A percentile compares a stretch with the other conserved stretches of the same genome.
These are phyloP conservation scores for Gastrophysa polygoni DNA, from an alignment of 2,888 invertebrate species.

Conservation along the genomic window DNA sequence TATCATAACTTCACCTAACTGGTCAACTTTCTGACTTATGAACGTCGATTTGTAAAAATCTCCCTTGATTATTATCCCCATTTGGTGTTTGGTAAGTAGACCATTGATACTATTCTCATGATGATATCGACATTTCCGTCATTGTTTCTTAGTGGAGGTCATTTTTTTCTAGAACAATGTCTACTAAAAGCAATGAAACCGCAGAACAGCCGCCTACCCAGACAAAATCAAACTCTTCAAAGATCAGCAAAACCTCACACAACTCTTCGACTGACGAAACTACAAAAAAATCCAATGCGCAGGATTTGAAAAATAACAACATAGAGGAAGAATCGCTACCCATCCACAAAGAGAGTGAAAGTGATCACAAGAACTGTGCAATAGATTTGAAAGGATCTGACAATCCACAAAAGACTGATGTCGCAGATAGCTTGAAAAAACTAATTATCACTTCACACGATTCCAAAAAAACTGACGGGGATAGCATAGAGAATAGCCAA, in stretches of 20 bases:
- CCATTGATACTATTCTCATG: too few relatives aligned
- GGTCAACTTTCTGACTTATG: too few relatives aligned
- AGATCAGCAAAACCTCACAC: conserved; percentile 31
- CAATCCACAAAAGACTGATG: conserved; percentile 5
- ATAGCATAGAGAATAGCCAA: neutral
- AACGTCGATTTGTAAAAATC: too few relatives aligned
- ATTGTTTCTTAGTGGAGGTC: too few relatives aligned
- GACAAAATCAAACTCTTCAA: conserved; percentile 24
- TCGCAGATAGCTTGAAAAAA: conserved; percentile 11
- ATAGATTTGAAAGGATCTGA: neutral
- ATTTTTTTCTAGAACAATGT: conserved; percentile 15
- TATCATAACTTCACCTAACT: too few relatives aligned
- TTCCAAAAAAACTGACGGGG: conserved; percentile 6
- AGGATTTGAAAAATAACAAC: conserved; percentile 38
- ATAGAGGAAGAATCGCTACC: conserved; percentile 7
- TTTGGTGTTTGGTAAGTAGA: too few relatives aligned
- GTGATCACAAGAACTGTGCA: neutral
- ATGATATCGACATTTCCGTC: too few relatives aligned
- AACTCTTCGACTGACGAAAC: conserved; percentile 20
- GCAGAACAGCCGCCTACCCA: conserved; percentile 18
- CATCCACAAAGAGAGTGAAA: conserved; percentile 1
- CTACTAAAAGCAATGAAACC: conserved; percentile 16
- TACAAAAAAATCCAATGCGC: conserved; percentile 21
- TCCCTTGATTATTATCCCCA: too few relatives aligned
- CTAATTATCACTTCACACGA: neutral